A percentile compares a stretch with the other conserved stretches of the same genome.
Conservation (phyloP, 1,140 invertebrate species). For the Melipona quadrifasciata region DNA sequence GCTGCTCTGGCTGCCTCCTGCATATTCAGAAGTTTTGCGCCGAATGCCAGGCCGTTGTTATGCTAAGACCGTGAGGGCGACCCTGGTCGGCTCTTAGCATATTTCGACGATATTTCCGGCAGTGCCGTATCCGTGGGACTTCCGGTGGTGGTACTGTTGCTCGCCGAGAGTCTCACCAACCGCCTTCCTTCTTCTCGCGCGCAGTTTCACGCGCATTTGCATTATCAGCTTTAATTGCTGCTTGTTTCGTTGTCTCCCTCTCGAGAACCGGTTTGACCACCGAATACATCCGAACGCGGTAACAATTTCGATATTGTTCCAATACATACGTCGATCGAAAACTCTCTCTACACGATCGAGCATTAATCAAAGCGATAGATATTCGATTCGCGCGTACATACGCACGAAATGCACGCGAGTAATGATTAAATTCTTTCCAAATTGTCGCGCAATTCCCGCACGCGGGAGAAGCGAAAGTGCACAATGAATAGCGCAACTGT, state of each 20-base stretch:
- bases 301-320: not conserved
- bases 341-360: too few species aligned
- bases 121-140: constrained; percentile 46
- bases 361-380: too few species aligned
- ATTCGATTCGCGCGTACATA: too few species aligned
- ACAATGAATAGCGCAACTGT: too few species aligned
- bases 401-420: not conserved
- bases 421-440: not conserved
- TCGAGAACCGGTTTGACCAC: constrained; percentile 26
- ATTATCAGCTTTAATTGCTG: constrained; percentile 67
- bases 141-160: constrained; percentile 32
- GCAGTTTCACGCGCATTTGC: constrained; percentile 62
- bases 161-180: not conserved
- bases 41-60: constrained; percentile 74
- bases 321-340: too few species aligned
- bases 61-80: constrained; percentile 70
- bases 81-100: constrained; percentile 69
- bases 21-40: constrained; percentile 74
- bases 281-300: not conserved
- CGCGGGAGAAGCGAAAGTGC: not conserved
- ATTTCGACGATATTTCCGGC: constrained; percentile 73
- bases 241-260: constrained; percentile 47
- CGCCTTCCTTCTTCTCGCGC: constrained; percentile 5
- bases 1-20: constrained; percentile 49
- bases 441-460: not conserved